phyloP scores from a whole-genome alignment of 2,797 vertebrate species.

The Rhabdomys pumilio region DNA sequence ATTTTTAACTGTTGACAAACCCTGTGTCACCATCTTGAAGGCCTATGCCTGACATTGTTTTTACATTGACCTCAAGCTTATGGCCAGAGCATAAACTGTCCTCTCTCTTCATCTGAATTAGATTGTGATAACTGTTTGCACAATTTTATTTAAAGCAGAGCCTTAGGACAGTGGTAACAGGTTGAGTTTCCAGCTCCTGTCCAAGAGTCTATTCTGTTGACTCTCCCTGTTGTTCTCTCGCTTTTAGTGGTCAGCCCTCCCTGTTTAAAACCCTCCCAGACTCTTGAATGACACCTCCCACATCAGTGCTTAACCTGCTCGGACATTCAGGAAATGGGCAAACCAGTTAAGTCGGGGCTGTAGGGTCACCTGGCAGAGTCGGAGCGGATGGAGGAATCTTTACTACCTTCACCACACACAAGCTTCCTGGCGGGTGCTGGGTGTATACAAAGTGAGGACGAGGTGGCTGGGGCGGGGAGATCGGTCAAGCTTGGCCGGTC shows the following conservation, averaged over 20 bases:
- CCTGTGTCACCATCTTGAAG: background rate
- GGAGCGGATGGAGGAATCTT: background rate
- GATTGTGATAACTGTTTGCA: background rate
- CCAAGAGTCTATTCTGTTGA: background rate
- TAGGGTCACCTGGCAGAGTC: background rate
- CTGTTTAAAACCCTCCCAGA: background rate
- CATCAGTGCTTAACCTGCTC: background rate
- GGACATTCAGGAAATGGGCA: background rate
- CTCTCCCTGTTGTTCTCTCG: background rate
- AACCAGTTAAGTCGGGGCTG: background rate
- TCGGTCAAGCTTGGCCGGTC: background rate
- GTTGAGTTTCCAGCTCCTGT: background rate
- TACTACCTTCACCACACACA: background rate
- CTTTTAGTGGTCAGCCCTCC: background rate
- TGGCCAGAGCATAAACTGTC: background rate
- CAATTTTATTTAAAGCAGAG: background rate
- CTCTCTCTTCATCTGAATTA: background rate
- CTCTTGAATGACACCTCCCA: background rate
- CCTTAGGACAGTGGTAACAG: background rate
- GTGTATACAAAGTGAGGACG: background rate
- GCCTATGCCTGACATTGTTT: background rate
- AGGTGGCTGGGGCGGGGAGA: background rate
- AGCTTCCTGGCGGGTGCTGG: background rate
- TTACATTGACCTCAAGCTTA: background rate
- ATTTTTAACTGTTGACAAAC: slow-evolving; percentile 9